These are phyloP conservation scores for Kuschelorhynchus macadamiae DNA, from an alignment of 2,888 invertebrate genomes.

Conservation along the genomic window DNA sequence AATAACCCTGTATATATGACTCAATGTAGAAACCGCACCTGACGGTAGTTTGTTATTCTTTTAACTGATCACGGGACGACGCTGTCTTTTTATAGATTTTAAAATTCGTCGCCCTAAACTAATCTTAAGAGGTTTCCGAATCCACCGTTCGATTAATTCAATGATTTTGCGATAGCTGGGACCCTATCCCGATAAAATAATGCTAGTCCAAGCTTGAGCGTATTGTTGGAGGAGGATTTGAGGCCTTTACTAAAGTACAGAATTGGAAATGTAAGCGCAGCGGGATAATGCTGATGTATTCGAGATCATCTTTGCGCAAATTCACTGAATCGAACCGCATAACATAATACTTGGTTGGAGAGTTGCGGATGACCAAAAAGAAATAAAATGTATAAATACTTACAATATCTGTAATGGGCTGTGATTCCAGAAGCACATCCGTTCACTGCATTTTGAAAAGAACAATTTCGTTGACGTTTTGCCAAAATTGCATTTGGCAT, in stretches of 20 bases:
- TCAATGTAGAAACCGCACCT: too few species aligned
- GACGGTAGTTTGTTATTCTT: too few species aligned
- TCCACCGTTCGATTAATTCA: conserved; percentile 35
- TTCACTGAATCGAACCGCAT: neutral
- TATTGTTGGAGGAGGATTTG: conserved; percentile 12
- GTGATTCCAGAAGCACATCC: too few species aligned
- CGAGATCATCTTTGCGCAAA: conserved; percentile 1
- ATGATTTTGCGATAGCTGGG: conserved; percentile 23
- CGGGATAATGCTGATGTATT: conserved; percentile 8
- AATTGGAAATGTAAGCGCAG: conserved; percentile 6
- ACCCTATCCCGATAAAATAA: conserved; percentile 21
- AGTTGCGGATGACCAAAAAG: too few species aligned
- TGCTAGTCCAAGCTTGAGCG: conserved; percentile 14
- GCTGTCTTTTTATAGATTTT: conserved; percentile 16
- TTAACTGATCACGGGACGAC: too few species aligned
- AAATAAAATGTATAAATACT: too few species aligned
- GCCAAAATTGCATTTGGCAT: too few species aligned
- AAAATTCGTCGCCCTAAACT: conserved; percentile 10
- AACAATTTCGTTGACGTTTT: too few species aligned
- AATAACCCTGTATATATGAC: too few species aligned
- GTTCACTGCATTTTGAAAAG: too few species aligned
- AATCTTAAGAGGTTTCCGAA: conserved; percentile 16
- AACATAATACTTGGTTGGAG: too few species aligned
- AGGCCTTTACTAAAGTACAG: neutral
- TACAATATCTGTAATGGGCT: too few species aligned